Evolutionary conservation across 2,888 invertebrate genomes (phyloP).

Genomic region (Amphipyra tragopoginis): DNA sequence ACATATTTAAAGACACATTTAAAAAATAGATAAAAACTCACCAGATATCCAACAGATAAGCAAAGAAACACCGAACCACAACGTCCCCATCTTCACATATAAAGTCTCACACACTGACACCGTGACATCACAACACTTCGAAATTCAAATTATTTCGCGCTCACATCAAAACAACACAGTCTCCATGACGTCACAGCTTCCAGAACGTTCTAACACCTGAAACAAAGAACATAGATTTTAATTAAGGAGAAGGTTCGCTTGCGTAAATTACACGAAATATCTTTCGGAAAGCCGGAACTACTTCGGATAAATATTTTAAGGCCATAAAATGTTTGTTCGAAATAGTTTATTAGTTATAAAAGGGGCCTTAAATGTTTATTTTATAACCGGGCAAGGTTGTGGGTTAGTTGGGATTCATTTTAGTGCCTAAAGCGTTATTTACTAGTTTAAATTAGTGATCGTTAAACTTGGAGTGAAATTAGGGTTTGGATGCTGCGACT

Average conservation of each 20-base stretch:
- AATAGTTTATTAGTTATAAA: slow-evolving; percentile 61
- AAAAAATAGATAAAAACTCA: slow-evolving; percentile 59
- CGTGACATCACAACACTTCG: slow-evolving; percentile 43
- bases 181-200: slow-evolving; percentile 55
- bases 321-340: slow-evolving; percentile 53
- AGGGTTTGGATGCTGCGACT: slow-evolving; percentile 20
- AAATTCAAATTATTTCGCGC: slow-evolving; percentile 37
- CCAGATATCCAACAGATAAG: slow-evolving; percentile 79
- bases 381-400: slow-evolving; percentile 50
- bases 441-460: slow-evolving; percentile 46
- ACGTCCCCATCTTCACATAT: slow-evolving; percentile 74
- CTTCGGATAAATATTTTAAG: slow-evolving; percentile 60
- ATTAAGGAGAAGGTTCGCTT: slow-evolving; percentile 42
- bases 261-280: slow-evolving; percentile 55
- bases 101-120: slow-evolving; percentile 57
- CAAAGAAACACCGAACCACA: slow-evolving; percentile 66
- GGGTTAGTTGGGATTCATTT: slow-evolving; percentile 51
- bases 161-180: slow-evolving; percentile 46
- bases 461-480: slow-evolving; percentile 37
- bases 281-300: slow-evolving; percentile 46
- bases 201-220: slow-evolving; percentile 66
- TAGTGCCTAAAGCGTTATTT: slow-evolving; percentile 47
- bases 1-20: background rate
- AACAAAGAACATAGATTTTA: slow-evolving; percentile 75
- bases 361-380: slow-evolving; percentile 51